These are phyloP conservation scores for Entomobrya multifasciata DNA, from an alignment of 2,888 invertebrate species.

Conservation along the genomic window DNA sequence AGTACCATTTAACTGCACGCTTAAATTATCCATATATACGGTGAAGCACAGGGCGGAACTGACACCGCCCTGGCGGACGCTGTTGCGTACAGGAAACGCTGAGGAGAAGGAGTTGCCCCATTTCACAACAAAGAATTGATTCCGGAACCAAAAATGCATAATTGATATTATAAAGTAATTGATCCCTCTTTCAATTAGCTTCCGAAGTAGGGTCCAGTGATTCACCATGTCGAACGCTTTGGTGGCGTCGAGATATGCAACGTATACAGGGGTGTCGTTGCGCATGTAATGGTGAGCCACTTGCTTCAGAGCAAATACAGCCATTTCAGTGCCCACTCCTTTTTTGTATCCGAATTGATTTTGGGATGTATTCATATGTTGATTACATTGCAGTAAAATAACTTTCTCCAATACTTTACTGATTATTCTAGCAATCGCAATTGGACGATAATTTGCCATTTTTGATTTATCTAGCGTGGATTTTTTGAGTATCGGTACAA, in stretches of 20 bases:
- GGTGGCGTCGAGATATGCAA: constrained; percentile 31
- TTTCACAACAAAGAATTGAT: constrained; percentile 2
- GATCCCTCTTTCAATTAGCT: constrained; percentile 1
- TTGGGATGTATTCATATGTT: too few species aligned
- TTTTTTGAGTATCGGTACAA: too few species aligned
- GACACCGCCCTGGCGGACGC: constrained; percentile 51
- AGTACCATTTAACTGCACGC: background rate
- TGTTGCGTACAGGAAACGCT: constrained; percentile 11
- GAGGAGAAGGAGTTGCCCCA: background rate
- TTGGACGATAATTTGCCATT: too few species aligned
- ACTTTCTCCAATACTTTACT: too few species aligned
- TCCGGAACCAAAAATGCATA: constrained; percentile 16
- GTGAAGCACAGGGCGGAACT: constrained; percentile 22
- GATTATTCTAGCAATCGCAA: too few species aligned
- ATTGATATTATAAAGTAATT: background rate
- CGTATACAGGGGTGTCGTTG: too few species aligned
- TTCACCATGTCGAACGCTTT: constrained; percentile 34
- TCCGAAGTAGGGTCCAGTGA: constrained; percentile 1
- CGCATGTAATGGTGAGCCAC: too few species aligned
- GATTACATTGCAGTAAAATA: too few species aligned
- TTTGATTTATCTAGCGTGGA: too few species aligned
- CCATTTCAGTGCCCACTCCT: too few species aligned
- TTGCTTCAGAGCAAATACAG: too few species aligned
- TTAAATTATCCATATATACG: constrained; percentile 19
- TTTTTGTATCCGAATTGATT: too few species aligned